Base-by-base conservation (phyloP, 2,888 invertebrate genomes). In the Chesias legatella region DNA sequence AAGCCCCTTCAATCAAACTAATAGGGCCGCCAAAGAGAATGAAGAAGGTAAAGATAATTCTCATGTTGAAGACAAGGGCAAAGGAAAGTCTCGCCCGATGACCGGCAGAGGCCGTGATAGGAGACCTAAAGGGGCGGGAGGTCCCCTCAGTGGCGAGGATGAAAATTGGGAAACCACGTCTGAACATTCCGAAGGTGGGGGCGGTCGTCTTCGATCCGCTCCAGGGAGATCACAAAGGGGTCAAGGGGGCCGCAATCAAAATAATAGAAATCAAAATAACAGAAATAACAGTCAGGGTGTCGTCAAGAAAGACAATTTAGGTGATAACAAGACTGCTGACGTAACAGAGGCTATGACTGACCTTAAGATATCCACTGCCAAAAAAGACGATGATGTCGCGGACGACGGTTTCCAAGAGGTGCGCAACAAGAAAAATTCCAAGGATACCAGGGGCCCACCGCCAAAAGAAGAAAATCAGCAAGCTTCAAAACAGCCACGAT, bases 381-480 rank as follows among this genome's bases (percentile, higher is more conserved):
- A 81, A 53, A 84, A 83, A 61, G 80, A 84, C 9, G 90, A 90
- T 21, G 89, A 88, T 47, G 74, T 83, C 10, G 90, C 92, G 41
- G 91, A 92, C 36, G 92, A 92, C 63, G 94, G 94, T 32, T 95
- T 96, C 77, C 94, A 95, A 77, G 95, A 96, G 73, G 96, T 95
- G 5, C 91, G 94, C 43, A 94, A 94, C 38, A 94, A 94, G 74
- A 95, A 94, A 69, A 91, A 90, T 55, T 91, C 91, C 0, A 93
- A 93, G 59, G 93, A 92, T 35, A 70, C 89, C 0, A 86, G 84
- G 43, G 73, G 38, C 2, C 48, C 67, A 13, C 63, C 75, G 20
- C 39, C 60, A 5, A 88, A 85, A 59, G 88, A 88, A 10, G 88
- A 88, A 28, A 75, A 44, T 53, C 72, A 66, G 49, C 61, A 70